Evolutionary conservation across 1,140 invertebrate genomes (phyloP).

Genomic region (Calliopsis andreniformis): DNA sequence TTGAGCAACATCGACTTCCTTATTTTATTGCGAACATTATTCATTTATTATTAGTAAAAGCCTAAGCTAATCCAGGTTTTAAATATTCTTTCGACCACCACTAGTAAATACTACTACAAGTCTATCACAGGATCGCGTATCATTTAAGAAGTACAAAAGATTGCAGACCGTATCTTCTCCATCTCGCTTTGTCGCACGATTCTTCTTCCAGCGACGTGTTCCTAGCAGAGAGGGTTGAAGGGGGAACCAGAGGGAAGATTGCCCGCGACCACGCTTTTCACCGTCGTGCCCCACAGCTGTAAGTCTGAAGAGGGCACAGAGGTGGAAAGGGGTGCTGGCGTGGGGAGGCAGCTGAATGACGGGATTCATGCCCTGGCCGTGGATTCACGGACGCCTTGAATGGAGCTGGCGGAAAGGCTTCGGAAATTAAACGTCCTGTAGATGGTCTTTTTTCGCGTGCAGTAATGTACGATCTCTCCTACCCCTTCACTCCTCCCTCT

Average conservation of each 20-base stretch:
- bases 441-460: constrained; percentile 76
- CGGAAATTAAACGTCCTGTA: constrained; percentile 81
- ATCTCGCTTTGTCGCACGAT: background rate
- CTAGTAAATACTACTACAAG: too few species aligned
- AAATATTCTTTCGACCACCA: too few species aligned
- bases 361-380: constrained; percentile 71
- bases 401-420: constrained; percentile 80
- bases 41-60: too few species aligned
- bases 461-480: constrained; percentile 78
- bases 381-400: constrained; percentile 73
- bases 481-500: constrained; percentile 40
- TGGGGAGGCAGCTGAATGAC: constrained; percentile 73
- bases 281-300: constrained; percentile 68
- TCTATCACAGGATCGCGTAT: too few species aligned
- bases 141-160: background rate
- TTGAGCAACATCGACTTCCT: too few species aligned
- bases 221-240: background rate
- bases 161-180: background rate
- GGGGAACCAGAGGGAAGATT: constrained; percentile 52
- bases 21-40: too few species aligned
- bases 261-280: constrained; percentile 60
- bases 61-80: too few species aligned
- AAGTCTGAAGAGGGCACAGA: constrained; percentile 60
- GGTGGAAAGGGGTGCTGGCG: constrained; percentile 24
- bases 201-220: constrained; percentile 7